A percentile compares a stretch with the other conserved stretches of the same genome.
These are phyloP conservation scores for Batillaria attramentaria DNA, from an alignment of 1,140 invertebrate species.

Conservation along the genomic window DNA sequence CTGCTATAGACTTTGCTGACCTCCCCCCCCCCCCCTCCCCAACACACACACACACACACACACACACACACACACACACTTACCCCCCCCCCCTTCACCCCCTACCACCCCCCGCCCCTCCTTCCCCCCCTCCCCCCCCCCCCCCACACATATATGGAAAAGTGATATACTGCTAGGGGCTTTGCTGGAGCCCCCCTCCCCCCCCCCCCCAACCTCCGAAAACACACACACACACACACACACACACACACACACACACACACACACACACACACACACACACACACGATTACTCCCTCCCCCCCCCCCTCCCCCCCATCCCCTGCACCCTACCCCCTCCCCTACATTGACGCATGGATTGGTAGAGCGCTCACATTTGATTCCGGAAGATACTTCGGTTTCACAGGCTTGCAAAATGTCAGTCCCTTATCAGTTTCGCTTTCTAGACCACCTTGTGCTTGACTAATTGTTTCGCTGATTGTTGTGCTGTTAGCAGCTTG, in stretches of 20 bases:
- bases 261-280: background rate
- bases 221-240: background rate
- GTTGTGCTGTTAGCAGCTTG: background rate
- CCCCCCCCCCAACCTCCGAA: background rate
- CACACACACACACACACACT: background rate
- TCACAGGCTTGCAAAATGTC: background rate
- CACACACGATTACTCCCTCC: background rate
- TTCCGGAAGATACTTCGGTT: background rate
- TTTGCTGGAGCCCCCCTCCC: background rate
- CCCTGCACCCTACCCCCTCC: background rate
- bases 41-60: constrained; percentile 10
- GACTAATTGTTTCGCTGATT: background rate
- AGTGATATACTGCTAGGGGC: too few relatives aligned
- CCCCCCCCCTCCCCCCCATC: background rate
- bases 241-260: background rate
- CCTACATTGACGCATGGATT: background rate
- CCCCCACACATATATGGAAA: background rate
- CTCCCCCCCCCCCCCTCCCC: background rate
- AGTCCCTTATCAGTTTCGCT: background rate
- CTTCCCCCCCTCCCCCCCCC: background rate
- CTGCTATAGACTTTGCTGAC: background rate
- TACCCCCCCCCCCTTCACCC: background rate
- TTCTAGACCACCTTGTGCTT: background rate
- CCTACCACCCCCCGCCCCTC: background rate
- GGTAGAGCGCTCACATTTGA: background rate